These are phyloP conservation scores for Amphibalanus amphitrite DNA, from an alignment of 1,140 invertebrate genomes.

Conservation along the genomic window DNA sequence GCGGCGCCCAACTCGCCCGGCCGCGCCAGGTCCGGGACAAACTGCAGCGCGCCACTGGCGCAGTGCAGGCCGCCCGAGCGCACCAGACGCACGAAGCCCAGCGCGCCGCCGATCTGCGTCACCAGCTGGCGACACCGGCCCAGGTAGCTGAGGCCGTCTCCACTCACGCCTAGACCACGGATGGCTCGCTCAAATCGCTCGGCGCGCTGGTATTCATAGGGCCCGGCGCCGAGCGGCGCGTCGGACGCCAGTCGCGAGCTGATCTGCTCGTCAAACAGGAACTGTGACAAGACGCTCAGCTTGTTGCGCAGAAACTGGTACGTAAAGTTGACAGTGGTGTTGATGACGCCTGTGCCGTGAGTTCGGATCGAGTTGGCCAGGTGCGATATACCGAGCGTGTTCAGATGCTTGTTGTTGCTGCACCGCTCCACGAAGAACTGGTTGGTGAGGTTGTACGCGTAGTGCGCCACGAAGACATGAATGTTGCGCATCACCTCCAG, in stretches of 20 bases:
- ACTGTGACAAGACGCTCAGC: constrained; percentile 89
- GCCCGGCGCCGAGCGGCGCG: constrained; percentile 31
- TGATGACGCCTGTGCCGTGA: constrained; percentile 94
- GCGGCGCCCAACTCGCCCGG: constrained; percentile 40
- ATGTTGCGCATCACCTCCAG: constrained; percentile 96
- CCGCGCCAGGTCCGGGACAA: constrained; percentile 66
- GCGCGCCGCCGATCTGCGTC: constrained; percentile 74
- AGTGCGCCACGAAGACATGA: constrained; percentile 82
- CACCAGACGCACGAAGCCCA: constrained; percentile 90
- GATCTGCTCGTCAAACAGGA: constrained; percentile 95
- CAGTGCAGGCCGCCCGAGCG: constrained; percentile 83
- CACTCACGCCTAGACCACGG: constrained; percentile 63
- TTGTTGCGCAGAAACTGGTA: constrained; percentile 93
- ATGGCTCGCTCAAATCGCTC: constrained; percentile 91
- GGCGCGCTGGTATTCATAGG: constrained; percentile 41
- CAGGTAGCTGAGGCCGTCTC: constrained; percentile 69
- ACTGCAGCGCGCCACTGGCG: constrained; percentile 73
- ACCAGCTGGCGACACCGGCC: constrained; percentile 85
- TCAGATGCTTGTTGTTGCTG: constrained; percentile 85
- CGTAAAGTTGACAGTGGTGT: constrained; percentile 88
- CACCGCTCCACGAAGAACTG: constrained; percentile 88
- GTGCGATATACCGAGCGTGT: constrained; percentile 88
- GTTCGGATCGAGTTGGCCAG: constrained; percentile 95
- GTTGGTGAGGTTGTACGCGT: constrained; percentile 91
- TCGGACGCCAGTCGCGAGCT: constrained; percentile 88